Base-by-base conservation (phyloP, 2,797 vertebrate species). In the Hyperoplus lanceolatus region DNA sequence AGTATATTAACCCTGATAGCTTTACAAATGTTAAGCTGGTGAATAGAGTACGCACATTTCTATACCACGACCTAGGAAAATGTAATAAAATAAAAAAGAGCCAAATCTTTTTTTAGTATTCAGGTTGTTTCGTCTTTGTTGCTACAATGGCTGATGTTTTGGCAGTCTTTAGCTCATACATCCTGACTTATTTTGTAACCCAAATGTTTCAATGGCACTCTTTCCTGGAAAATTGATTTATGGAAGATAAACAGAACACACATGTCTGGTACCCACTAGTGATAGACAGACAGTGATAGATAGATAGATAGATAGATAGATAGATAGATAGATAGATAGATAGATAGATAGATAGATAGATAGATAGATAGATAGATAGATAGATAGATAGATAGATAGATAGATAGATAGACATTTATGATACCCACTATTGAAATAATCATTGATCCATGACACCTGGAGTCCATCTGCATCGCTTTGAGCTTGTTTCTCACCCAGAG, bases 401-500 rank as follows among this genome's bases (percentile, higher is more conserved):
- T 10, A 13, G 29, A 29, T 29, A 29, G 29, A 29, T 29, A 29
- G 29, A 29, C 21, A 29, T 29, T 12, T 58, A 0, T 62, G 62
- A 46, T 51, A 14, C 42, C 29, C 58, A 39, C 59, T 29, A 14
- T 61, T 74, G 83, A 67, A 59, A 51, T 73, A 77, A 80, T 82
- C 62, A 15, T 14, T 66, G 41, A 78, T 75, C 41, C 64, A 12
- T 60, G 71, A 79, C 57, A 49, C 55, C 59, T 83, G 51, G 54
- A 7, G 1, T 81, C 90, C 86, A 86, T 87, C 83, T 87, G 77
- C 61, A 71, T 49, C 58, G 77, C 72, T 49, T 1, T 50, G 46
- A 75, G 71, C 48, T 56, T 18, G 54, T 73, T 70, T 72, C 55
- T 62, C 83, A 73, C 74, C 80, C 39, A 69, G 61, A 77, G 49